phyloP scores from a whole-genome alignment of 2,113 vertebrate genomes.

The Ptilorrhoa leucosticta region DNA sequence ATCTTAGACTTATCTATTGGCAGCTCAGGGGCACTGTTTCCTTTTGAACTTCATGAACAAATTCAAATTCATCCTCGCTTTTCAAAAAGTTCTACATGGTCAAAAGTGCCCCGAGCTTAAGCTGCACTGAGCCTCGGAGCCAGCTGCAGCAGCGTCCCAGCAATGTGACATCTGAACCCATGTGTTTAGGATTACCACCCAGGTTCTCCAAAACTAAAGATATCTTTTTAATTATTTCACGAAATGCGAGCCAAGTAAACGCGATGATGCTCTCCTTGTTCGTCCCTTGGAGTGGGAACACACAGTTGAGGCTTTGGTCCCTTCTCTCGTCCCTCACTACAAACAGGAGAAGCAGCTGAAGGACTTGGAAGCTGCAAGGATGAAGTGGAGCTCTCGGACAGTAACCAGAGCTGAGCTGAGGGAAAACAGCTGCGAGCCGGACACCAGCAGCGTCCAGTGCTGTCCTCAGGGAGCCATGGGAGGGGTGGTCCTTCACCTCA shows the following conservation, averaged over 20 bases:
- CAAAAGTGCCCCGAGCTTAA: neutral
- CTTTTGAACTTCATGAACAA: neutral
- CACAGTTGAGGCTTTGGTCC: neutral
- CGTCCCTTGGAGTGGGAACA: neutral
- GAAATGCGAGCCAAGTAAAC: neutral
- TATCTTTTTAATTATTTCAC: neutral
- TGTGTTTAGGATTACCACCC: neutral
- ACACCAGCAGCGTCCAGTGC: neutral
- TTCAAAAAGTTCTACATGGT: neutral
- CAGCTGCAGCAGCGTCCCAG: neutral
- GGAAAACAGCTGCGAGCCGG: conserved; percentile 28
- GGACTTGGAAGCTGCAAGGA: neutral
- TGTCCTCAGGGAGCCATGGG: neutral
- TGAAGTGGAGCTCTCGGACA: neutral
- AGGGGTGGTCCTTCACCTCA: neutral
- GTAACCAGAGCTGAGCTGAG: neutral
- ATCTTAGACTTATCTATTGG: neutral
- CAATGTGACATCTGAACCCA: neutral
- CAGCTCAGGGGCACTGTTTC: neutral
- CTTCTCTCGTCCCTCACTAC: neutral
- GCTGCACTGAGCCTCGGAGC: neutral
- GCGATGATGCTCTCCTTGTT: neutral
- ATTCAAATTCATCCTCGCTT: neutral
- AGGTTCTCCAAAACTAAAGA: neutral
- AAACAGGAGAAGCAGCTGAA: conserved; percentile 6